These are phyloP conservation scores for Austrofundulus limnaeus DNA, from an alignment of 2,113 vertebrate genomes.

Conservation along the genomic window DNA sequence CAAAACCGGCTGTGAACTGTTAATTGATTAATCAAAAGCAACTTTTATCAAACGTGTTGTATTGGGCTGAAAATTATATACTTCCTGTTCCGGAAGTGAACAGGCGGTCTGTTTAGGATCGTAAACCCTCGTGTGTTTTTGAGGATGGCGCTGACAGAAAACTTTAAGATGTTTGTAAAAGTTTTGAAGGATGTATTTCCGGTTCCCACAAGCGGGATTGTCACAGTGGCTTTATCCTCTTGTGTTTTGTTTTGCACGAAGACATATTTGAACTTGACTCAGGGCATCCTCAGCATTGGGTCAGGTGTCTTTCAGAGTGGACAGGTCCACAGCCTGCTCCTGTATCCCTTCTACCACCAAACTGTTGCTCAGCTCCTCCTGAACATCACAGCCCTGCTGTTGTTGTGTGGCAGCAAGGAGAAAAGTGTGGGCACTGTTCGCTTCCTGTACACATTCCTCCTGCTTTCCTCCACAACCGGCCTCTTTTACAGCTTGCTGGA, in stretches of 20 bases:
- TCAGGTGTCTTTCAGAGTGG: conserved; percentile 49
- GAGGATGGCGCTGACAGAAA: not conserved
- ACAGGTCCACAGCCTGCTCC: conserved; percentile 53
- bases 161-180: conserved; percentile 8
- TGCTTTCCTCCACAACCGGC: conserved; percentile 57
- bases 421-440: conserved; percentile 66
- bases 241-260: conserved; percentile 49
- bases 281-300: conserved; percentile 50
- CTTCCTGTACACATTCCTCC: conserved; percentile 56
- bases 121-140: not conserved
- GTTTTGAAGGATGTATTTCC: conserved; percentile 39
- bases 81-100: conserved; percentile 19
- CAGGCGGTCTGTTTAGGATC: not conserved
- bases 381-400: conserved; percentile 39
- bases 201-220: conserved; percentile 43
- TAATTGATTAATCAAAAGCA: not conserved
- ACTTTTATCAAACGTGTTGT: not conserved
- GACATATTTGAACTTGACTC: conserved; percentile 20
- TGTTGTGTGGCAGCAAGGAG: conserved; percentile 62
- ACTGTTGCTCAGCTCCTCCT: conserved; percentile 54
- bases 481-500: conserved; percentile 64
- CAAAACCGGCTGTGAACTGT: not conserved
- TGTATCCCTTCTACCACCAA: conserved; percentile 55
- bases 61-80: not conserved
- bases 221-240: conserved; percentile 29